Evolutionary conservation across 1,140 invertebrate genomes (phyloP).

Genomic region (Brachystomella parvula): DNA sequence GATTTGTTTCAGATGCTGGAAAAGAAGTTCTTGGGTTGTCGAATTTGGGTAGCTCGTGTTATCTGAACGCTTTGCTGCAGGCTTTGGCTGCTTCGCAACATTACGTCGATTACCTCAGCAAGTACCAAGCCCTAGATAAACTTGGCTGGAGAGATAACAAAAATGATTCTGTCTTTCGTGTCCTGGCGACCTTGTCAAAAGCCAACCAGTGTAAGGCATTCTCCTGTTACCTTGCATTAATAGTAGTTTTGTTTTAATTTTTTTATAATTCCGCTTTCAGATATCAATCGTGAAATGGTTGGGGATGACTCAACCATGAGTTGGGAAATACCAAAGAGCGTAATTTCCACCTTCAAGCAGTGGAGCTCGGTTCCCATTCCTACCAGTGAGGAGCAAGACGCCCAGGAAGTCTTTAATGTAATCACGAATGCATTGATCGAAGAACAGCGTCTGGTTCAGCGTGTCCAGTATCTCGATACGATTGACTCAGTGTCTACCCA

Average conservation of each 20-base stretch:
- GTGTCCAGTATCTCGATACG: no score
- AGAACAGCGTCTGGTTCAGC: slow-evolving; percentile 47
- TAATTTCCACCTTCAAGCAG: neutral
- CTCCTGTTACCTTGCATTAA: no score
- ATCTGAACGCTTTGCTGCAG: slow-evolving; percentile 76
- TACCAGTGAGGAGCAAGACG: slow-evolving; percentile 82
- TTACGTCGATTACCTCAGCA: slow-evolving; percentile 52
- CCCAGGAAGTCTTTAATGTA: slow-evolving; percentile 82
- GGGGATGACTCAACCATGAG: neutral
- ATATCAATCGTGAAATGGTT: neutral
- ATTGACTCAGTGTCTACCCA: neutral
- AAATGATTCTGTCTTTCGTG: neutral
- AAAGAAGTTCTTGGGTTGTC: slow-evolving; percentile 60
- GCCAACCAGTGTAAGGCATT: no score
- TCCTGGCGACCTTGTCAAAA: no score
- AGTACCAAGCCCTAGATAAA: slow-evolving; percentile 42
- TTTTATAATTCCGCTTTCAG: neutral
- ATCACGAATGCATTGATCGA: slow-evolving; percentile 76
- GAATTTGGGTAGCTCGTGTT: slow-evolving; percentile 79
- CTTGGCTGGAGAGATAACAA: neutral
- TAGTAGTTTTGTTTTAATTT: neutral
- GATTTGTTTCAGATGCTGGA: no score
- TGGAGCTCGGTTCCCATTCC: slow-evolving; percentile 60
- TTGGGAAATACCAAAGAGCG: neutral
- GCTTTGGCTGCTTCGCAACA: slow-evolving; percentile 69